Conservation (phyloP, 1,140 invertebrate genomes). For the Sycophaga agraensis region DNA sequence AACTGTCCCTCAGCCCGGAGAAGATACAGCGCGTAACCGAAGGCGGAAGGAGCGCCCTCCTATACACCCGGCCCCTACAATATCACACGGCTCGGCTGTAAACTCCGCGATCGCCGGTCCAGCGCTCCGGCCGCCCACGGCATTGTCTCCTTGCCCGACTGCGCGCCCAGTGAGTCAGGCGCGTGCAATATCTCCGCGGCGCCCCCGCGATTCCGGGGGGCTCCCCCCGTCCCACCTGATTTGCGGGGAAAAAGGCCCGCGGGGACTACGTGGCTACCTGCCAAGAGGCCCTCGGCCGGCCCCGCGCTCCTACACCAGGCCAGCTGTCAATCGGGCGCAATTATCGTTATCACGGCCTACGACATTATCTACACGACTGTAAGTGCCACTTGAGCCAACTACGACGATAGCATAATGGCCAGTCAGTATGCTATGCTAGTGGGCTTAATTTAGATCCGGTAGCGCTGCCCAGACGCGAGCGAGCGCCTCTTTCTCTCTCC, state of each 20-base stretch:
- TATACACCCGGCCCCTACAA: background rate
- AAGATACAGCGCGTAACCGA: no score
- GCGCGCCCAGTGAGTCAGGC: no score
- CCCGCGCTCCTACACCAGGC: background rate
- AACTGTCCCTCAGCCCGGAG: no score
- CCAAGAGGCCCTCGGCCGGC: background rate
- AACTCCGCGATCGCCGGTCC: background rate
- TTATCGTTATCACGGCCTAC: conserved; percentile 20
- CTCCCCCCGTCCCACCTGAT: no score
- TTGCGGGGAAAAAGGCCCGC: no score
- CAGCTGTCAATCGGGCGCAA: conserved; percentile 21
- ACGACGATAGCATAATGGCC: conserved; percentile 21
- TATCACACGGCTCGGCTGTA: background rate
- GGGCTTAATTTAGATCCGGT: conserved; percentile 23
- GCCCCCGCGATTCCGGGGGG: no score
- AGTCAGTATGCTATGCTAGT: conserved; percentile 7
- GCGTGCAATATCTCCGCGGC: no score
- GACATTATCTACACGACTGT: conserved; percentile 9
- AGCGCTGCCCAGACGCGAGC: no score
- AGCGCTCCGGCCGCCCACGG: no score
- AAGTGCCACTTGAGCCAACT: conserved; percentile 26
- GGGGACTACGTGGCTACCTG: no score
- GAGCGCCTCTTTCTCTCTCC: no score
- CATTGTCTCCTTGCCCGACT: no score
- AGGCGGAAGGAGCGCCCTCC: background rate